Evolutionary conservation across 2,797 vertebrate genomes (phyloP).

Genomic region (Hydrocynus forskahlii): DNA sequence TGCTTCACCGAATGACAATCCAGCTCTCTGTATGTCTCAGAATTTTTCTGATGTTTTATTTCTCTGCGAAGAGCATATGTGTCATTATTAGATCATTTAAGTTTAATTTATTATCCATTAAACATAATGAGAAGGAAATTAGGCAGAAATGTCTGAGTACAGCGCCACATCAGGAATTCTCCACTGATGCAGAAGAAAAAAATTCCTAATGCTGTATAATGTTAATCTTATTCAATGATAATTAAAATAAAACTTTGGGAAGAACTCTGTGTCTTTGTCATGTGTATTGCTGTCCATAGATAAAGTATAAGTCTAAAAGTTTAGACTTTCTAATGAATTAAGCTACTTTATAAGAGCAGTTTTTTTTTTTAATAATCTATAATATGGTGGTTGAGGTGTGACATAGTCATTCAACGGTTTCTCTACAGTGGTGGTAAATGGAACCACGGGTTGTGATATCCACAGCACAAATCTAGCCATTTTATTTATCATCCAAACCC

Average conservation of each 20-base stretch:
- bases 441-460: no score
- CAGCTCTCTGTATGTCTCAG: constrained; percentile 8
- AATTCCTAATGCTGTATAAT: constrained; percentile 37
- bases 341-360: no score
- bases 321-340: no score
- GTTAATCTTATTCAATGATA: constrained; percentile 1
- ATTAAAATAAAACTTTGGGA: constrained; percentile 44
- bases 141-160: constrained; percentile 22
- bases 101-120: constrained; percentile 8
- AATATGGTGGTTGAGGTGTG: no score
- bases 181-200: constrained; percentile 20
- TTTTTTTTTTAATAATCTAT: no score
- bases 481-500: no score
- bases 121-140: constrained; percentile 10
- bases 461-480: no score
- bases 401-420: not conserved
- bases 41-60: not conserved
- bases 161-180: constrained; percentile 6
- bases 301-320: no score
- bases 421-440: no score
- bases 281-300: no score
- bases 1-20: constrained; percentile 42
- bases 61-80: not conserved
- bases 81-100: not conserved
- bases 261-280: not conserved